Percentiles rank a stretch among this genome's conserved stretches.
These are phyloP conservation scores for Popillia japonica DNA, from an alignment of 1,140 invertebrate genomes.

Conservation along the genomic window DNA sequence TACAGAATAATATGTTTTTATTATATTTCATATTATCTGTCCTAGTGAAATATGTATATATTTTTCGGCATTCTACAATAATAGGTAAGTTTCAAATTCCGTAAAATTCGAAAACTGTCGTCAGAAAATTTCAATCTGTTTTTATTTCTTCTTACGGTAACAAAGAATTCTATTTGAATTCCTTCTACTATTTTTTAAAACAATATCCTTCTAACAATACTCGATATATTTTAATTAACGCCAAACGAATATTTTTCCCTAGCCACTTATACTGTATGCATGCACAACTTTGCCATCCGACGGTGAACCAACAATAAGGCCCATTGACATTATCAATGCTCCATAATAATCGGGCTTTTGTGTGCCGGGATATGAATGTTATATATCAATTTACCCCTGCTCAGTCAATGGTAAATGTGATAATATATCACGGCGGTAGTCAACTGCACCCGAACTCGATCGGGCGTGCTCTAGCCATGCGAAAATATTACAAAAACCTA, in stretches of 20 bases:
- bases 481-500: conserved; percentile 42
- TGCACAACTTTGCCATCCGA: neutral
- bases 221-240: conserved; percentile 5
- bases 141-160: neutral
- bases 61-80: too few species aligned
- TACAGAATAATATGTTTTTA: too few species aligned
- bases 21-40: too few species aligned
- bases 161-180: neutral
- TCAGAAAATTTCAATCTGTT: too few species aligned
- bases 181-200: neutral
- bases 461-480: conserved; percentile 37
- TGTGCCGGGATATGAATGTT: conserved; percentile 49
- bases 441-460: conserved; percentile 41
- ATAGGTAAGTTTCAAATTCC: too few species aligned
- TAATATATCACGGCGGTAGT: conserved; percentile 49
- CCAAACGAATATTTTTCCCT: conserved; percentile 1
- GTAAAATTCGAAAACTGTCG: too few species aligned
- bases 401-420: conserved; percentile 51
- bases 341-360: conserved; percentile 50
- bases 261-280: conserved; percentile 4
- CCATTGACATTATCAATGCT: conserved; percentile 35
- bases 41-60: too few species aligned
- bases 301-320: conserved; percentile 12
- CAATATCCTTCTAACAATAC: neutral
- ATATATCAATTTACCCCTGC: conserved; percentile 51